Evolutionary conservation across 2,113 vertebrate species (phyloP), one percentile per base, ranked within the genome.

Genomic region (Cichladusa arquata): DNA sequence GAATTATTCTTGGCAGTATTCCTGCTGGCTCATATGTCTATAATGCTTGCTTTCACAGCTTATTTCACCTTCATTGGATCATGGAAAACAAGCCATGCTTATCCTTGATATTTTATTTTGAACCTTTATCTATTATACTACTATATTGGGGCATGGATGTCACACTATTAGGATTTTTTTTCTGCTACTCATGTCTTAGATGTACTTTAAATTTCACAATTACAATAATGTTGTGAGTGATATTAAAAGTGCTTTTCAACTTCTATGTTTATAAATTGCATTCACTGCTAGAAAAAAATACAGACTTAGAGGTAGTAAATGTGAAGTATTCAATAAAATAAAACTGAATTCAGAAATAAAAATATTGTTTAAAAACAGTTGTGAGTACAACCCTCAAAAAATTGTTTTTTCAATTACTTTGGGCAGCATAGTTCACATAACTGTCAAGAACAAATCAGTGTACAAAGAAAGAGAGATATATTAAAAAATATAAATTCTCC

Each of bases 1-100:
- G 81, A 92, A 67, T 57, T 84, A 38, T 64, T 96, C 81, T 92
- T 96, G 95, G 84, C 84, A 89, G 36, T 40, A 61, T 69, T 93
- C 77, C 89, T 95, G 50, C 77, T 95, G 78, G 65, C 57, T 95
- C n/a, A 10, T 72, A 89, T 87, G 48, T 79, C 83, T 92, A n/a
- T 62, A 93, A 77, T 71, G 20, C 54, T 87, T 91, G 56, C 20
- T 40, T 95, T 93, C 94, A 87, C 38, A 85, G 81, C 57, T 92
- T 95, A 92, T 95, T 96, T 95, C 91, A 95, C 58, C 62, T 91
- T 89, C 91, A 90, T 56, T 92, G 84, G 70, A 91, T 84, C 89
- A 82, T 31, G 54, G 81, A 67, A 91, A 92, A 91, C 61, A 92
- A 89, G 36, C 28, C 1, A 1, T 76, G 34, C 26, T 87, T n/a